Evolutionary conservation across 2,113 vertebrate species (phyloP), one percentile per base, ranked within the genome.

Genomic region (Gymnogyps californianus): DNA sequence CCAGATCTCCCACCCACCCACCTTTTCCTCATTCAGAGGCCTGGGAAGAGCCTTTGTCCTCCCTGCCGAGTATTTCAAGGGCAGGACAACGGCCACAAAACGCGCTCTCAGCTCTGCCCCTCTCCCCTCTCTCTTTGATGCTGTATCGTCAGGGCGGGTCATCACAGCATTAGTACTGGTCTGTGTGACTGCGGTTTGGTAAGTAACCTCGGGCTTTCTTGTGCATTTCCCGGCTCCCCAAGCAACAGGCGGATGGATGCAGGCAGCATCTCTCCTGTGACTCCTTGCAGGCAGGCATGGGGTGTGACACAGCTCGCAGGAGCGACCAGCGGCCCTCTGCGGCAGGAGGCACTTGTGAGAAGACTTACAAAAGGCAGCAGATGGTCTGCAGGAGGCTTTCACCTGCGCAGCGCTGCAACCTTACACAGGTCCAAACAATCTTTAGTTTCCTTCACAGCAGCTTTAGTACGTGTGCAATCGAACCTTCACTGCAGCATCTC

Each of bases 131-230:
- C 25, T 83, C 81, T 92, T 22, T 72, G 82, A 46, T 40, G 78
- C 81, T 29, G 16, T 25, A 47, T 44, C 6, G 0, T 26, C 58
- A 34, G 44, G 74, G 29, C 3, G 4, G 44, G 7, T 54, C 4
- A 1, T 54, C 47, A 11, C 19, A 22, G 59, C 52, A 1, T 54
- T 42, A 36, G 3, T 9, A 2, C 28, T 20, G 21, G 0, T 42
- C 57, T 20, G 16, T 11, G 55, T 4, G 4, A 46, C 69, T 8
- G 2, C 1, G 3, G 0, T 71, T 59, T 32, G 49, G 29, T n/a
- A 34, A 66, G 55, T 34, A 66, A 61, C 46, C 49, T 49, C 11
- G 1, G 62, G 16, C 58, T 88, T 59, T 40, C 22, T 2, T 3
- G 21, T 8, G n/a, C 17, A 0, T 64, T 79, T 69, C 38, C 57